These are phyloP conservation scores for Spermophilus dauricus DNA, from an alignment of 2,113 vertebrate genomes.

Conservation along the genomic window DNA sequence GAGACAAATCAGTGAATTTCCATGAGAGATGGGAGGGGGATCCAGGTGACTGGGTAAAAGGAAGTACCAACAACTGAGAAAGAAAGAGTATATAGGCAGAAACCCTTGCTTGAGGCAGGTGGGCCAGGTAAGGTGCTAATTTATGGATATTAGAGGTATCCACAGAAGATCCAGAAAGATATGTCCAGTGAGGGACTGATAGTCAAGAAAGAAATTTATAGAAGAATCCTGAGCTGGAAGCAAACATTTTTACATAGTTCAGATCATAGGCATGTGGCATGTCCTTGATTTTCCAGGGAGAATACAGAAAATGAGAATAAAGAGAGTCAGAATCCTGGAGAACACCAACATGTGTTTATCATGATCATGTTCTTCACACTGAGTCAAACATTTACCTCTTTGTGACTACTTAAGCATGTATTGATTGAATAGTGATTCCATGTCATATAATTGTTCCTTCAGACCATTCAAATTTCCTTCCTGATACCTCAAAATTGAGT, in stretches of 20 bases:
- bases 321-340: background rate
- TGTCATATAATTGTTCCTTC: background rate
- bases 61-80: background rate
- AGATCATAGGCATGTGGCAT: background rate
- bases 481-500: background rate
- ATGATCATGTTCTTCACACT: background rate
- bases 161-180: background rate
- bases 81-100: background rate
- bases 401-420: background rate
- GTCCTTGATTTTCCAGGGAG: background rate
- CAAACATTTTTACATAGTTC: background rate
- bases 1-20: background rate
- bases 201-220: background rate
- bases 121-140: background rate
- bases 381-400: background rate
- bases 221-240: background rate
- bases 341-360: slow-evolving; percentile 9
- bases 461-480: background rate
- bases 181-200: background rate
- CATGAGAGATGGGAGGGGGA: background rate
- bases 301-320: background rate
- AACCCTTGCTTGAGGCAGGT: background rate
- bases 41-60: background rate
- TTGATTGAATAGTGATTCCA: background rate
- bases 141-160: background rate